Conservation (phyloP, 2,797 vertebrate species). For the Sebastes trivittatus region DNA sequence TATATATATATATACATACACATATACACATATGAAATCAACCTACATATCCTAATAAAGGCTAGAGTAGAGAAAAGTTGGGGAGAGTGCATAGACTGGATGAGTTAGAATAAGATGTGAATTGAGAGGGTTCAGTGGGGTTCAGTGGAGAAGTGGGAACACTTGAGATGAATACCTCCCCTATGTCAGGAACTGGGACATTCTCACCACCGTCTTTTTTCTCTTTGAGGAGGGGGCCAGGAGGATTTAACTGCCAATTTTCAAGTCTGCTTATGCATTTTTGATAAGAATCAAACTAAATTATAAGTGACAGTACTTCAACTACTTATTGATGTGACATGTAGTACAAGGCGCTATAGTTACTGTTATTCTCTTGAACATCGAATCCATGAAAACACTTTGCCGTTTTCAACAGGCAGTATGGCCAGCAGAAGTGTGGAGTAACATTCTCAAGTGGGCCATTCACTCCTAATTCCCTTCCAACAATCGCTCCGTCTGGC, state of each 20-base stretch:
- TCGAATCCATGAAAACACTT: constrained; percentile 18
- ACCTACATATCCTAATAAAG: background rate
- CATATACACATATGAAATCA: background rate
- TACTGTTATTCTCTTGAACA: background rate
- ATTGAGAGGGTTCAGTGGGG: constrained; percentile 7
- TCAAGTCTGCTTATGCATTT: background rate
- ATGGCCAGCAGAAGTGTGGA: constrained; percentile 33
- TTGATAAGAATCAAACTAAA: constrained; percentile 7
- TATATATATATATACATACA: no score
- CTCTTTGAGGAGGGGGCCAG: constrained; percentile 4
- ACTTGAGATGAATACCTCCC: constrained; percentile 35
- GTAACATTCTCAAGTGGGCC: constrained; percentile 55
- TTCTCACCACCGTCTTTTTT: constrained; percentile 48
- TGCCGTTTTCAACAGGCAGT: constrained; percentile 28
- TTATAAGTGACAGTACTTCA: background rate
- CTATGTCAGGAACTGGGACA: constrained; percentile 26
- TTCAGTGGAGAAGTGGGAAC: constrained; percentile 31
- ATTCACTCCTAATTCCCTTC: constrained; percentile 56
- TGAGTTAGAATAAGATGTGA: constrained; percentile 6
- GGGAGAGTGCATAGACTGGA: background rate
- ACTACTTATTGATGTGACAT: background rate
- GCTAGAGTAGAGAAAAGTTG: background rate
- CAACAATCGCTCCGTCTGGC: constrained; percentile 60
- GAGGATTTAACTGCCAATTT: constrained; percentile 7
- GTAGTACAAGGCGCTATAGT: background rate